These are phyloP conservation scores for Zygothrica quintamaculata DNA, from an alignment of 2,888 invertebrate species.

Conservation along the genomic window DNA sequence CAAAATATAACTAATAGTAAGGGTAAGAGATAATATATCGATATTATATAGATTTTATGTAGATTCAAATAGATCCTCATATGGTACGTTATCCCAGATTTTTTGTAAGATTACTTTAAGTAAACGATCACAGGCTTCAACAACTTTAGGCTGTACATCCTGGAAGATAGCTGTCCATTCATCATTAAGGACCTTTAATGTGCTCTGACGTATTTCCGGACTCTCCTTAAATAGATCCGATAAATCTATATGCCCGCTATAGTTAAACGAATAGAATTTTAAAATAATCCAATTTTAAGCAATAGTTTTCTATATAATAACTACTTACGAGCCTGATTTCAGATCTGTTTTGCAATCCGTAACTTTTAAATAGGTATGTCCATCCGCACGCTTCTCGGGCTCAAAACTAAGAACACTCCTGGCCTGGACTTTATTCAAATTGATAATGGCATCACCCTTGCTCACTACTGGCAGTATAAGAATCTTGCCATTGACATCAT, in stretches of 20 bases:
- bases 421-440: neutral
- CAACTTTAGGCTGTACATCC: conserved; percentile 9
- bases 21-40: no score
- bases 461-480: conserved; percentile 9
- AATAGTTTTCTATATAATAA: no score
- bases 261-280: no score
- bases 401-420: neutral
- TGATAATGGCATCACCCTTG: neutral
- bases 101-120: neutral
- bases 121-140: neutral
- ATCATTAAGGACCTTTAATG: conserved; percentile 21
- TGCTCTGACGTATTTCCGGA: conserved; percentile 11
- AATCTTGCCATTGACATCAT: conserved; percentile 6
- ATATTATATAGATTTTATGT: no score
- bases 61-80: neutral
- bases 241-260: no score
- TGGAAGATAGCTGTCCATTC: neutral
- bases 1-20: no score
- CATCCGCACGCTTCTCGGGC: conserved; percentile 14
- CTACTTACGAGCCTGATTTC: neutral
- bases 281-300: no score
- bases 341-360: neutral
- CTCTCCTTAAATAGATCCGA: conserved; percentile 15
- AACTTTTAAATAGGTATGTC: conserved; percentile 11
- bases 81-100: conserved; percentile 13